A percentile compares a stretch with the other conserved stretches of the same genome.
Evolutionary conservation across 2,797 vertebrate species (phyloP).

Genomic region (Gymnoscopelus microlampas): DNA sequence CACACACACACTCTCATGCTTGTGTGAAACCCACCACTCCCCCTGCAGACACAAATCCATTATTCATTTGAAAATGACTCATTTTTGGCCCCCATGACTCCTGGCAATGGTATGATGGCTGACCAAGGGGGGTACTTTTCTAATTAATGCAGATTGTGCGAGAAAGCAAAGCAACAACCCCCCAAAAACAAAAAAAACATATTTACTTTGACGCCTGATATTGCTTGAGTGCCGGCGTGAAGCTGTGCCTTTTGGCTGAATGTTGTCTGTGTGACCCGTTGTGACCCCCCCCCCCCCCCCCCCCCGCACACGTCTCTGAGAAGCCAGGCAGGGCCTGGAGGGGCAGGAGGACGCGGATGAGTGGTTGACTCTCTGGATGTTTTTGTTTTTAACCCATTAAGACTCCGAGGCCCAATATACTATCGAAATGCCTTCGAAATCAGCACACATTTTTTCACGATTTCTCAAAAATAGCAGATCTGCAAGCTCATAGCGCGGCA

Average conservation of each 20-base stretch:
- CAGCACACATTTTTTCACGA: too few relatives aligned
- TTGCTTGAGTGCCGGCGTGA: constrained; percentile 56
- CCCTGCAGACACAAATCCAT: constrained; percentile 78
- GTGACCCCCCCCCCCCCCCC: too few relatives aligned
- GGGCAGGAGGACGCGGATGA: too few relatives aligned
- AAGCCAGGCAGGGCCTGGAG: too few relatives aligned
- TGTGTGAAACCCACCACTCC: constrained; percentile 63
- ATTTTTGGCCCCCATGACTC: constrained; percentile 75
- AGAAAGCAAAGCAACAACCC: constrained; percentile 48
- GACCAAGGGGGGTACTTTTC: constrained; percentile 72
- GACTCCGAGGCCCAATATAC: too few relatives aligned
- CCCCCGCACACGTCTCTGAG: constrained; percentile 25
- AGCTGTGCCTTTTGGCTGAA: constrained; percentile 56
- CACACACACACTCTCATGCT: constrained; percentile 7
- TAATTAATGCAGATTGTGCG: constrained; percentile 80
- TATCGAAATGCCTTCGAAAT: too few relatives aligned
- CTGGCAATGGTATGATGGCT: constrained; percentile 70
- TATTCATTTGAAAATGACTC: constrained; percentile 85
- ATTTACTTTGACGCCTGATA: constrained; percentile 70
- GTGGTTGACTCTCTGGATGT: too few relatives aligned
- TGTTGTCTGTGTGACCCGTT: constrained; percentile 31
- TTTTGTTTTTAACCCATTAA: too few relatives aligned
- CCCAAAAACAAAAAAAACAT: constrained; percentile 63
- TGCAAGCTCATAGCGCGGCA: too few relatives aligned
- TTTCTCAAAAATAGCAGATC: too few relatives aligned